Percentiles rank a stretch among this genome's conserved stretches.
phyloP scores from a whole-genome alignment of 37 sponge, comb jelly and placozoan genomes.

The Haliclona indistincta region DNA sequence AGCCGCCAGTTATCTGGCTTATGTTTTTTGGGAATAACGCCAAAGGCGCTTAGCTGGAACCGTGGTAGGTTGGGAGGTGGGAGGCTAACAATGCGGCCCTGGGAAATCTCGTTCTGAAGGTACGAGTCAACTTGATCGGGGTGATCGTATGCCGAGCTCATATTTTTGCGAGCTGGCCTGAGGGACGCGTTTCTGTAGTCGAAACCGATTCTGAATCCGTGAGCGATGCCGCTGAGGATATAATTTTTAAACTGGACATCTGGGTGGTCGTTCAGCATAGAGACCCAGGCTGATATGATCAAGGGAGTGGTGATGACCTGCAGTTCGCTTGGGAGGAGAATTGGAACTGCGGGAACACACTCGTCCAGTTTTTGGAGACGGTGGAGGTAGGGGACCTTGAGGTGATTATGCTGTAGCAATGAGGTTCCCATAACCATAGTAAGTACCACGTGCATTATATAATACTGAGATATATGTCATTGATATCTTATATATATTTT shows the following conservation, averaged over 20 bases:
- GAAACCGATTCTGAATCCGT: slow-evolving; percentile 1
- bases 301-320: too few species aligned
- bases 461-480: too few species aligned
- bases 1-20: slow-evolving; percentile 6
- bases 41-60: slow-evolving; percentile 7
- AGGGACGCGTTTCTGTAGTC: neutral
- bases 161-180: neutral
- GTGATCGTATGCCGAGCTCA: neutral
- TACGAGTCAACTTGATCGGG: neutral
- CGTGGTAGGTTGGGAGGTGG: neutral
- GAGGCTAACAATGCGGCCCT: neutral
- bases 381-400: neutral
- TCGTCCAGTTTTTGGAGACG: neutral
- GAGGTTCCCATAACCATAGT: too few species aligned
- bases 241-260: neutral
- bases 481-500: too few species aligned
- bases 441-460: too few species aligned
- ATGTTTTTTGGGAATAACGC: slow-evolving; percentile 2
- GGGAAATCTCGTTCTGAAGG: neutral
- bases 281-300: neutral
- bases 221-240: neutral
- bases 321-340: too few species aligned
- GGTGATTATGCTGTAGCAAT: too few species aligned
- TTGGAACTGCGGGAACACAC: too few species aligned
- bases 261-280: neutral